Evolutionary conservation across 1,140 invertebrate genomes (phyloP), one percentile per base, ranked within the genome.

Genomic region (Psix sp.): DNA sequence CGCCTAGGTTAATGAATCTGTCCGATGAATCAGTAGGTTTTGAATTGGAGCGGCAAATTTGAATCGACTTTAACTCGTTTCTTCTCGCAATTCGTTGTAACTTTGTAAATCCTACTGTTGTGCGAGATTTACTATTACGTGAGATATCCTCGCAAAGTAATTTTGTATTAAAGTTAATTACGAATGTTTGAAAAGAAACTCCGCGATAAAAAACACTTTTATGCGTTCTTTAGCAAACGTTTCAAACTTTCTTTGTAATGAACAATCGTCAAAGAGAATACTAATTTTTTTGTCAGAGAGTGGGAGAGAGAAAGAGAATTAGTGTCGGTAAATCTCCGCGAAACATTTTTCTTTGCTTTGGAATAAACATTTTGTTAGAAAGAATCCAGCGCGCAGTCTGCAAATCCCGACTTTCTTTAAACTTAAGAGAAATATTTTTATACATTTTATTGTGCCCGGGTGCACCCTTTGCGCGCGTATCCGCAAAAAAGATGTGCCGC

Each of bases 1-100:
- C 21, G 74, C 62, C 54, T 77, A 59, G 78, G 79, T 82, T 66
- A 80, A 83, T 82, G 82, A 80, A 84, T 83, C 83, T 82, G 81
- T 82, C 80, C 70, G 76, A 81, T 80, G 76, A 74, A 68, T 74
- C 62, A 62, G n/a, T n/a, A n/a, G n/a, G n/a, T n/a, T 29, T 5
- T 29, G 7, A 29, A 29, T 7, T 29, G 7, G n/a, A 29, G n/a
- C 26, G n/a, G 21, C 9, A 24, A 29, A n/a, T n/a, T 29, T 7
- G 26, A 29, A n/a, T 2, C 7, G 2, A 7, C 26, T 7, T 10
- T 7, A 29, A 3, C 26, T 7, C 2, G 26, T 29, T 29, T 29
- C n/a, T 7, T 7, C n/a, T 29, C 66, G 56, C 56, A 52, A 70
- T 60, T 70, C 48, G 66, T 60, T 60, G 48, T 70, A 52, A 60